phyloP scores from a whole-genome alignment of 2,797 vertebrate species.

The Gastrophryne carolinensis region DNA sequence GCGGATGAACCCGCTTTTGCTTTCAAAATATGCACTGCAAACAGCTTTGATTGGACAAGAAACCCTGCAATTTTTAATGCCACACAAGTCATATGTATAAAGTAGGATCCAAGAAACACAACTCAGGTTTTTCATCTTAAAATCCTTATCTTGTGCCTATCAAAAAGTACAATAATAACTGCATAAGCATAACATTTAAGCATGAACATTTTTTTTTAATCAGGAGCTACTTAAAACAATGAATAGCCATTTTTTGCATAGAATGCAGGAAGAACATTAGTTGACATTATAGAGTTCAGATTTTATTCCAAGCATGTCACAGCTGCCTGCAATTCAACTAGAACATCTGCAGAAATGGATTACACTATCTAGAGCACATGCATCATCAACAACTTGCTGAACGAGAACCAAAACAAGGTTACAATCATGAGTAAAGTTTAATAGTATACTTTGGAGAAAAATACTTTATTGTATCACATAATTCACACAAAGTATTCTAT shows the following conservation, averaged over 20 bases:
- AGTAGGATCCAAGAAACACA: no score
- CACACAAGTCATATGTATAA: no score
- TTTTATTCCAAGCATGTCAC: constrained; percentile 16
- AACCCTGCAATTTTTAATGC: no score
- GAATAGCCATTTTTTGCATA: background rate
- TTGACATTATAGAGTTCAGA: background rate
- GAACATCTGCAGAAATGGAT: constrained; percentile 38
- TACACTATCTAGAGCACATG: constrained; percentile 2
- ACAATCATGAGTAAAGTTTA: background rate
- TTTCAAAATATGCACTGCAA: no score
- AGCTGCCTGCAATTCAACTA: constrained; percentile 22
- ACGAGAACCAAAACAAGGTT: constrained; percentile 3
- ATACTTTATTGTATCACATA: background rate
- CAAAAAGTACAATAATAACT: no score
- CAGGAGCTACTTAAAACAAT: background rate
- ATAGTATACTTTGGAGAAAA: background rate
- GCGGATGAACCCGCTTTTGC: no score
- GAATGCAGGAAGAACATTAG: background rate
- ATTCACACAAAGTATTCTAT: background rate
- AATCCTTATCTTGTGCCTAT: no score
- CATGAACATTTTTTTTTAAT: background rate
- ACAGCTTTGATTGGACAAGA: no score
- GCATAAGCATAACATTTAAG: no score
- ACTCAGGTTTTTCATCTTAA: no score
- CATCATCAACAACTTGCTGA: background rate